Percentiles rank a stretch among this genome's conserved stretches.
phyloP scores from a whole-genome alignment of 2,113 vertebrate genomes.

The Aptenodytes patagonicus region DNA sequence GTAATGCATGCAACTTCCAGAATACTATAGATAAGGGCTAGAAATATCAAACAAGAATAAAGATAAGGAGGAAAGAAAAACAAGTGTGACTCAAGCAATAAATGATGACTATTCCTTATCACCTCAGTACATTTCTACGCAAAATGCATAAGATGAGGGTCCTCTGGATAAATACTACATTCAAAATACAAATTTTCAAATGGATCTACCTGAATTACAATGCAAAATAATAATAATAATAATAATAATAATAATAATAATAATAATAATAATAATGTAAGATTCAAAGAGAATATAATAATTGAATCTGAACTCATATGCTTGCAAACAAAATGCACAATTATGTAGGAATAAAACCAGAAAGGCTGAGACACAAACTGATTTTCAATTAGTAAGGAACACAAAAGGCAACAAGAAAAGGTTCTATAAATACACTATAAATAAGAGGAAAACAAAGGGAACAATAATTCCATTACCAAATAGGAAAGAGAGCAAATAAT shows the following conservation, averaged over 20 bases:
- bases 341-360: background rate
- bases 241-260: no score
- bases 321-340: background rate
- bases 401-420: slow-evolving; percentile 8
- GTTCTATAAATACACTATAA: background rate
- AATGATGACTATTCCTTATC: slow-evolving; percentile 28
- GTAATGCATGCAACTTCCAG: slow-evolving; percentile 25
- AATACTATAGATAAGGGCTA: slow-evolving; percentile 10
- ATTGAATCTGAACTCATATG: background rate
- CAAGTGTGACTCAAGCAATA: slow-evolving; percentile 14
- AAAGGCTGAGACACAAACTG: background rate
- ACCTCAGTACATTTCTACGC: background rate
- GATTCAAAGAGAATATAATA: background rate
- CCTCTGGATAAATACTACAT: background rate
- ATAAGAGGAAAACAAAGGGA: background rate
- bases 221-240: background rate
- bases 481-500: background rate
- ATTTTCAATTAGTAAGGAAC: background rate
- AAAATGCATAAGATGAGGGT: background rate
- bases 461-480: background rate
- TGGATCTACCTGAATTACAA: background rate
- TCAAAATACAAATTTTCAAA: background rate
- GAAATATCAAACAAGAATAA: slow-evolving; percentile 43
- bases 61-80: slow-evolving; percentile 34
- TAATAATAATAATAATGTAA: no score